A percentile compares a stretch with the other conserved stretches of the same genome.
These are phyloP conservation scores for Poicephalus meyeri DNA, from an alignment of 2,113 vertebrate species.

Conservation along the genomic window DNA sequence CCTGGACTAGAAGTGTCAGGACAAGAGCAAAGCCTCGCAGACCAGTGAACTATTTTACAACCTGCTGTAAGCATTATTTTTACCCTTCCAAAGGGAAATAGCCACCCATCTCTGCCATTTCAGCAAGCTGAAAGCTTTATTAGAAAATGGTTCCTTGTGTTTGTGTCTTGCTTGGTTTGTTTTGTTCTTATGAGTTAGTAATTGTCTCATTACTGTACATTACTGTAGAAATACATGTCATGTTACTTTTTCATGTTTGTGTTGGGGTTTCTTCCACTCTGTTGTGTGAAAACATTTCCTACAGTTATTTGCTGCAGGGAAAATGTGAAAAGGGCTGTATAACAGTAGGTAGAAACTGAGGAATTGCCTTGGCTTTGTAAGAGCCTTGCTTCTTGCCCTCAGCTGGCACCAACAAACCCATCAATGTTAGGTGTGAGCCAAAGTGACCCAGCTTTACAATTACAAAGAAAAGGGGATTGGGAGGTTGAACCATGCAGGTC, in stretches of 20 bases:
- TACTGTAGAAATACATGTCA: not conserved
- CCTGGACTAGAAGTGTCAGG: not conserved
- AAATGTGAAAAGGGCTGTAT: not conserved
- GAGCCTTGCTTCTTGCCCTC: not conserved
- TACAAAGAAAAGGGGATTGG: not conserved
- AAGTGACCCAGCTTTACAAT: not conserved
- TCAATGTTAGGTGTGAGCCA: not conserved
- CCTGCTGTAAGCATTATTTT: not conserved
- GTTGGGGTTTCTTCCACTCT: not conserved
- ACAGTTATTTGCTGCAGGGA: not conserved
- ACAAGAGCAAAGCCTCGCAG: not conserved
- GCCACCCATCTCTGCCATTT: not conserved
- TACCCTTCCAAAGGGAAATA: not conserved
- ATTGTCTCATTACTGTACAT: conserved; percentile 21
- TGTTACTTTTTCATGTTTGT: not conserved
- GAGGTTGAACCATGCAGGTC: not conserved
- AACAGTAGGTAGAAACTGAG: not conserved
- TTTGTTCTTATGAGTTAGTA: not conserved
- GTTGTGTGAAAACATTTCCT: not conserved
- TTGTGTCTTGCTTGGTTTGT: not conserved
- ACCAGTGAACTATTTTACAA: not conserved
- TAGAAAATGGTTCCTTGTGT: not conserved
- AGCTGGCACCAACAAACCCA: not conserved
- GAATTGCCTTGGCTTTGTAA: not conserved
- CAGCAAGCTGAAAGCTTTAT: not conserved